These are phyloP conservation scores for Coptodon bakossiorum DNA, from an alignment of 2,113 vertebrate genomes.

Conservation along the genomic window DNA sequence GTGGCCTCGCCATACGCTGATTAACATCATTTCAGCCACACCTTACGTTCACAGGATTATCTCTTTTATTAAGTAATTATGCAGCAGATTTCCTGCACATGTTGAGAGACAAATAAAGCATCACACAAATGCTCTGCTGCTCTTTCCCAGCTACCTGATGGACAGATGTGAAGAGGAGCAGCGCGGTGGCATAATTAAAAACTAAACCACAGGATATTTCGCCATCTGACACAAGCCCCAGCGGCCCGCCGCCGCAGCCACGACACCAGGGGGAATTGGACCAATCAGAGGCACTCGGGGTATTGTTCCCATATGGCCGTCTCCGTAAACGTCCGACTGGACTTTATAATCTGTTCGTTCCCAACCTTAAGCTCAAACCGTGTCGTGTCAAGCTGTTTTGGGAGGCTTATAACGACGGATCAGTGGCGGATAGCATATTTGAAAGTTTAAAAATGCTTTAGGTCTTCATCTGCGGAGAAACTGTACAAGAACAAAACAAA, in stretches of 20 bases:
- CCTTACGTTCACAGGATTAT: conserved; percentile 66
- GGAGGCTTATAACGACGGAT: conserved; percentile 24
- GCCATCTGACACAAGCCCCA: conserved; percentile 47
- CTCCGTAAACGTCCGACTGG: conserved; percentile 41
- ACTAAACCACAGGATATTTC: conserved; percentile 40
- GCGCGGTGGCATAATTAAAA: conserved; percentile 49
- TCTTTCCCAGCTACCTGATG: conserved; percentile 60
- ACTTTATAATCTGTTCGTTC: conserved; percentile 47
- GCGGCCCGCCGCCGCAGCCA: neutral
- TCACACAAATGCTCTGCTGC: conserved; percentile 54
- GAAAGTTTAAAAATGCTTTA: neutral
- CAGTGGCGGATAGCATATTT: conserved; percentile 44
- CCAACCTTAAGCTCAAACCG: conserved; percentile 2
- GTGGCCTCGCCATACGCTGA: conserved; percentile 50
- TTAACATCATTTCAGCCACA: conserved; percentile 64
- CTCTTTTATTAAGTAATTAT: conserved; percentile 71
- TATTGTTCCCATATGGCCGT: conserved; percentile 44
- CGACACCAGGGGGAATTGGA: neutral
- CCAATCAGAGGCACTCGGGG: conserved; percentile 30
- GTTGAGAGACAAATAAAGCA: conserved; percentile 73
- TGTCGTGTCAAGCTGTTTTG: conserved; percentile 57
- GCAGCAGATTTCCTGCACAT: conserved; percentile 70
- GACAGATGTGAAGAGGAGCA: conserved; percentile 63
- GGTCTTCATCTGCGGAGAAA: neutral
- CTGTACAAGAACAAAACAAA: neutral